Conservation (phyloP, 92 coral and sea anemone genomes). For the Micromussa lordhowensis region DNA sequence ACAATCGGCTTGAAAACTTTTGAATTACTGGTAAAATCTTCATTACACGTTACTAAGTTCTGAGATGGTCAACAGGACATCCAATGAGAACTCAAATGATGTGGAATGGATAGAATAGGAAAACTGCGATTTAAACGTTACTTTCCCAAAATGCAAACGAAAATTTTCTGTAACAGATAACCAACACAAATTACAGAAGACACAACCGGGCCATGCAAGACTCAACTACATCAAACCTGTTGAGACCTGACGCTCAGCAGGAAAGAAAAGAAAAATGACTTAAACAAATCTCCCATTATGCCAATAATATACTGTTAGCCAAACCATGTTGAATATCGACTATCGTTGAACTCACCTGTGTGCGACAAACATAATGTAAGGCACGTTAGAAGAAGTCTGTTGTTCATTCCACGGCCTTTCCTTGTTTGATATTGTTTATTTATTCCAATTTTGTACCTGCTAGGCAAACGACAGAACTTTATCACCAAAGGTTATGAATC, state of each 20-base stretch:
- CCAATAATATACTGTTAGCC: not conserved
- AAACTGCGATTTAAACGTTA: not conserved
- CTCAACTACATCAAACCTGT: not conserved
- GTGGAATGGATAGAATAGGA: not conserved
- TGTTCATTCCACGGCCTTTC: conserved; percentile 56
- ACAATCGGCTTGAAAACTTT: not conserved
- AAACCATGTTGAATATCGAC: not conserved
- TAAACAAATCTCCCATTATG: not conserved
- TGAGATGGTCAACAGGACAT: not conserved
- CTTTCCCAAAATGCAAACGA: not conserved
- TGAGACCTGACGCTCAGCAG: not conserved
- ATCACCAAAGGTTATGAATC: conserved; percentile 4
- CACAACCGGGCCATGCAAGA: conserved; percentile 11
- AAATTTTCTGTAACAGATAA: not conserved
- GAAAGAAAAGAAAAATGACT: not conserved
- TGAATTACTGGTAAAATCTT: not conserved
- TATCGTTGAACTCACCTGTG: conserved; percentile 23
- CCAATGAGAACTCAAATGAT: not conserved
- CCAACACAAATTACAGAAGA: not conserved
- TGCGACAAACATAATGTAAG: conserved; percentile 54
- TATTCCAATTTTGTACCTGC: conserved; percentile 52
- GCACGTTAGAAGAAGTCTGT: conserved; percentile 53
- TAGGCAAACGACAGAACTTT: conserved; percentile 14
- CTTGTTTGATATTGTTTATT: conserved; percentile 49
- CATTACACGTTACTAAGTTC: not conserved